Conservation (phyloP, 2,888 invertebrate genomes). For the Erannis defoliaria region DNA sequence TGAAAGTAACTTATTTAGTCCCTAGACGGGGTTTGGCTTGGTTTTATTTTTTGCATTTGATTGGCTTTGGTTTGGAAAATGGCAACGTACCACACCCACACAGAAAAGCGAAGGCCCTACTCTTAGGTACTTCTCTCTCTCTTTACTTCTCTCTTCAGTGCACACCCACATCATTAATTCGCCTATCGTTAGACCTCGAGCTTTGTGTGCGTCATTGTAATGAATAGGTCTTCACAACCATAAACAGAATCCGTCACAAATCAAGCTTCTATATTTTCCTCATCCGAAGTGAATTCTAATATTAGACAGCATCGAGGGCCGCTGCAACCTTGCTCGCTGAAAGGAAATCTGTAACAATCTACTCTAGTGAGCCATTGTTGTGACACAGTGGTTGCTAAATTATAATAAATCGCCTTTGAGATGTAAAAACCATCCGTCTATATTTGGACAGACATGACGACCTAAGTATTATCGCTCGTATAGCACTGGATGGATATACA, state of each 20-base stretch:
- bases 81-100: too few relatives aligned
- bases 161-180: neutral
- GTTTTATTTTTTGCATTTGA: too few relatives aligned
- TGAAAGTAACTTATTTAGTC: too few relatives aligned
- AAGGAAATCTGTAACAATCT: slow-evolving; percentile 72
- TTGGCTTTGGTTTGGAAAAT: too few relatives aligned
- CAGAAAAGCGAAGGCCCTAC: too few relatives aligned
- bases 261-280: slow-evolving; percentile 33
- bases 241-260: slow-evolving; percentile 7
- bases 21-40: too few relatives aligned
- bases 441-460: neutral
- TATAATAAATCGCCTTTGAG: slow-evolving; percentile 23
- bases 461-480: too few relatives aligned
- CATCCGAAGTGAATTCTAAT: slow-evolving; percentile 43
- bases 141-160: too few relatives aligned
- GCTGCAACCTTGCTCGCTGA: slow-evolving; percentile 61
- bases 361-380: slow-evolving; percentile 55
- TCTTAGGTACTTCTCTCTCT: too few relatives aligned
- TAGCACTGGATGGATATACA: too few relatives aligned
- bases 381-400: slow-evolving; percentile 66
- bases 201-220: neutral
- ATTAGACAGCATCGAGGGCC: slow-evolving; percentile 54
- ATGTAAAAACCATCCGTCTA: slow-evolving; percentile 12
- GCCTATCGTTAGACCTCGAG: slow-evolving; percentile 1
- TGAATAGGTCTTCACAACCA: neutral